Evolutionary conservation across 2,113 vertebrate species (phyloP), one percentile per base, ranked within the genome.

Genomic region (Carassius gibelio): DNA sequence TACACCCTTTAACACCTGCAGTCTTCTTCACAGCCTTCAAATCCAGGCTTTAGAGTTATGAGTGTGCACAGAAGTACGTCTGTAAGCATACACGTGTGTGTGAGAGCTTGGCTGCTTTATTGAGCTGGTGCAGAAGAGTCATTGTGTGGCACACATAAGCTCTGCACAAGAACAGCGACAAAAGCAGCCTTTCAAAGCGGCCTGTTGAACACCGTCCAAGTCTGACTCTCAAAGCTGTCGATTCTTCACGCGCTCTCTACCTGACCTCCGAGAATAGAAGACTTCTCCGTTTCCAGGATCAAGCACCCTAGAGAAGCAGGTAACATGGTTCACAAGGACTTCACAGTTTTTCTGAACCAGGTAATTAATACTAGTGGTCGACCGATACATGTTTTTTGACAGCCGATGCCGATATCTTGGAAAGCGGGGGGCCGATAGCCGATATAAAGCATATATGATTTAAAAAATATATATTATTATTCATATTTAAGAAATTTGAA

Each of bases 161-260:
- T 92, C 89, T 89, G 82, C 93, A 91, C 89, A 89, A 91, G 90
- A 88, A 78, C 90, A 89, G 88, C 89, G 87, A 93, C 91, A 93
- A 93, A 92, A 93, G 90, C 88, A 85, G 88, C 87, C 92, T 93
- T 93, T 93, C 91, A 94, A 82, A 78, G 64, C n/a, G 52, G 11
- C 19, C 21, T 21, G 64, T 78, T 85, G 83, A 85, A 88, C 64
- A 19, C 19, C 14, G 77, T 76, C 83, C 85, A 85, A 84, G 64
- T 26, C 75, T 45, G 57, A 57, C 77, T 84, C 72, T 82, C 61
- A 77, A 81, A 82, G 80, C 85, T 75, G 50, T 23, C 26, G 52
- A 82, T 86, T 86, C 84, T 84, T 84, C 81, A 76, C 74, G 76
- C 64, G 74, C 85, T 75, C 66, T 82, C 75, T 88, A 88, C 64